These are phyloP conservation scores for Pyrgilauda ruficollis DNA, from an alignment of 2,113 vertebrate genomes.

Conservation along the genomic window DNA sequence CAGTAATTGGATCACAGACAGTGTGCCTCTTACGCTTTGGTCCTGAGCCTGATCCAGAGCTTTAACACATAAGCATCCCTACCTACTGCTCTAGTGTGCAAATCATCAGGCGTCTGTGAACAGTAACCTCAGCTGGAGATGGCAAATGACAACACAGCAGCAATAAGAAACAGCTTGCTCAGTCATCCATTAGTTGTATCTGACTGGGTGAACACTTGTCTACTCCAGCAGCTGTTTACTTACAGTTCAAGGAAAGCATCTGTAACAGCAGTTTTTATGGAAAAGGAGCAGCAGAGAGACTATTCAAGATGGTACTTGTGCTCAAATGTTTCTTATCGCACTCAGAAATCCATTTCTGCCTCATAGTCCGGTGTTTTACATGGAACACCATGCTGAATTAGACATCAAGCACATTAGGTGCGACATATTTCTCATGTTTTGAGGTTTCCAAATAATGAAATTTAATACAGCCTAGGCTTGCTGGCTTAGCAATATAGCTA, in stretches of 20 bases:
- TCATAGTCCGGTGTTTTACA: background rate
- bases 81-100: background rate
- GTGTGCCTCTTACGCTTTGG: background rate
- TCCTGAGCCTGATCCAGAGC: background rate
- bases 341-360: background rate
- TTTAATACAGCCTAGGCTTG: background rate
- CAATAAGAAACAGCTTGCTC: constrained; percentile 6
- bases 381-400: background rate
- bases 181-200: background rate
- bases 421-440: background rate
- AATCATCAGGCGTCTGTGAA: background rate
- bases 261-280: background rate
- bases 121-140: background rate
- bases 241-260: background rate
- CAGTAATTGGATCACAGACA: background rate
- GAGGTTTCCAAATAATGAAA: background rate
- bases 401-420: background rate
- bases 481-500: background rate
- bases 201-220: background rate
- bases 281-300: background rate
- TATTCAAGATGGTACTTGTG: background rate
- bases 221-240: background rate
- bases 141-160: background rate
- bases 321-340: background rate
- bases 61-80: background rate